These are phyloP conservation scores for Ceriagrion tenellum DNA, from an alignment of 2,888 invertebrate genomes.

Conservation along the genomic window DNA sequence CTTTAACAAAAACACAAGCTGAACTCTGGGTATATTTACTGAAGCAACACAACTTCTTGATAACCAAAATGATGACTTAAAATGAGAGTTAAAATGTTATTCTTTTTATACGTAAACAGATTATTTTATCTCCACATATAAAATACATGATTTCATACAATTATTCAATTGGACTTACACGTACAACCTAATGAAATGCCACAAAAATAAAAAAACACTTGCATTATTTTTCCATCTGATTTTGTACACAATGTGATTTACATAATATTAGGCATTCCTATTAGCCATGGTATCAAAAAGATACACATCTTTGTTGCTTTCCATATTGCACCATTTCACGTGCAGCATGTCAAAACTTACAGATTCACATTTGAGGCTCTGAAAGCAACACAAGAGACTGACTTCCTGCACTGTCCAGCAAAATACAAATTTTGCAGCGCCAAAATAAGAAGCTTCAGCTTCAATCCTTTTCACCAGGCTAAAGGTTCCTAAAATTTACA, in stretches of 20 bases:
- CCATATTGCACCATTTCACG: conserved; percentile 55
- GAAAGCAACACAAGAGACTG: conserved; percentile 63
- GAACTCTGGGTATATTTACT: neutral
- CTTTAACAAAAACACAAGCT: conserved; percentile 64
- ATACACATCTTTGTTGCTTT: neutral
- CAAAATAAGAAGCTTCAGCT: conserved; percentile 45
- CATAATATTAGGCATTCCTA: conserved; percentile 32
- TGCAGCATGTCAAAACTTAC: neutral
- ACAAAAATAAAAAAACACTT: conserved; percentile 60
- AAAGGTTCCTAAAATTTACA: conserved; percentile 30
- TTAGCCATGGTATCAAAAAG: conserved; percentile 44
- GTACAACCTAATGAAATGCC: conserved; percentile 61
- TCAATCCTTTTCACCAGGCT: conserved; percentile 32
- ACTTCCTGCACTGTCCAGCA: neutral
- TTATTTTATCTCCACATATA: conserved; percentile 68
- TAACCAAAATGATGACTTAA: conserved; percentile 43
- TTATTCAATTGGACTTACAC: conserved; percentile 67
- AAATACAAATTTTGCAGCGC: conserved; percentile 11
- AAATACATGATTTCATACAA: conserved; percentile 68
- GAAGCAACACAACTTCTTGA: conserved; percentile 1
- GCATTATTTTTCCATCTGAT: conserved; percentile 36
- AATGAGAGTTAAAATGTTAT: conserved; percentile 43
- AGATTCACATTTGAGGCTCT: conserved; percentile 34
- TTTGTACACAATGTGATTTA: conserved; percentile 63
- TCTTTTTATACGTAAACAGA: conserved; percentile 56